Evolutionary conservation across 1,140 invertebrate species (phyloP), one percentile per base, ranked within the genome.

Genomic region (Melipona quadrifasciata): DNA sequence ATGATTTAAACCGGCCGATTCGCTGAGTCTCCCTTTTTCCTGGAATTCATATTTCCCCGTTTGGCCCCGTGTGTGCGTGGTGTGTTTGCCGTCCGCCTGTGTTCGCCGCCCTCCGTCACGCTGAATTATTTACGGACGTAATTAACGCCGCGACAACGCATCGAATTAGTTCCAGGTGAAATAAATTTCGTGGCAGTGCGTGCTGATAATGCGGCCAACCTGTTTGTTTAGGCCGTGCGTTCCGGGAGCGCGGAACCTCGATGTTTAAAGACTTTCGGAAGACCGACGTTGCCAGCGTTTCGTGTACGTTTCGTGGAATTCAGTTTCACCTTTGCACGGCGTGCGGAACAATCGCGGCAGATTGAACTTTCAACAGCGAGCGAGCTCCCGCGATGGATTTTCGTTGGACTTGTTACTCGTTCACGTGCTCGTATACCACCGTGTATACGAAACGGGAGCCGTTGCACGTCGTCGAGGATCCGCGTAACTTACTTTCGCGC

Each of bases 1-100:
- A 73, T 81, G 70, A 81, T 81, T 81, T 73, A 81, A n/a, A 74
- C 80, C 72, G 39, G 47, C 47, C 47, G 39, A 53, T 51, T 73
- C 39, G 27, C 47, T 12, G 53, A 17, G 39, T 68, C 14, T 27
- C 51, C 19, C 34, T 39, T 65, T 81, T 73, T 71, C 24, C 27
- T 10, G 17, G 70, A 81, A 81, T 61, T 72, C 70, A 80, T 80
- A 72, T 72, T 68, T 72, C 70, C 55, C 53, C 68, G 68, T 17
- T 79, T 17, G 17, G 17, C 24, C 79, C n/a, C n/a, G n/a, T n/a
- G n/a, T n/a, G 55, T 53, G 39, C 8, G 39, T 57, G 31, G 31
- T 57, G 57, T 80, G 79, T 80, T 80, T 61, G 55, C 78, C 21
- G 78, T 80, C 67, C 8, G 67, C 21, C 11, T 31, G 67, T 51